Evolutionary conservation across 2,888 invertebrate genomes (phyloP), one percentile per base, ranked within the genome.

Genomic region (Cosmia trapezina): DNA sequence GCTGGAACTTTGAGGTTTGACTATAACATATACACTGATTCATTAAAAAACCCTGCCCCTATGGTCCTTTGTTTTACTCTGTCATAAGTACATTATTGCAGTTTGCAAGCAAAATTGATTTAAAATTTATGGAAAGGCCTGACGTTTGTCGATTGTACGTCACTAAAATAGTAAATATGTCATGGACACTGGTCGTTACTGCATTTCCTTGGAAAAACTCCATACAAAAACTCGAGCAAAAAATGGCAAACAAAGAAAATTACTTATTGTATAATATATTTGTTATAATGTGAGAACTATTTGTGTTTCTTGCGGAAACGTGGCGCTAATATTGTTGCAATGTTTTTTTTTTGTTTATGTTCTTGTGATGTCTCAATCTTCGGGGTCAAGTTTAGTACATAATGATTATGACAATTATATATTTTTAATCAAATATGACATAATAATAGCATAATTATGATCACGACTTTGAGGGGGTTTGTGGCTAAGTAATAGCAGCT

Each of bases 241-340:
- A 78, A 64, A 66, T 83, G 79, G 68, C 47, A 51, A 37, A 53
- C 41, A 54, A 37, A 33, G 67, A 65, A 61, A 37, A 82, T 78
- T 62, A 57, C 57, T 43, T 65, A 64, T 64, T 65, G 33, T 53
- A 72, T 82, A 61, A 72, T 82, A 61, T 19, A 71, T 82, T 57
- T 78, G 57, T 33, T 14, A 62, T 49, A 19, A 49, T 63, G 28
- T 9, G 14, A 33, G 9, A 33, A 63, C n/a, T n/a, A 54, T 53
- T 61, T 60, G n/a, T 63, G 22, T 67, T 81, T 70, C 45, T 71
- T 70, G 45, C 8, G 47, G 6, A 49, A 53, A 47, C 37, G 47
- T 37, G 41, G 5, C 8, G 14, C 22, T 63, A 37, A 57, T 69
- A 53, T 28, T 22, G 8, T 37, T 73, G 11, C 33, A 28, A 43